Conservation (phyloP, 1,140 invertebrate genomes). For the Archegozetes longisetosus region DNA sequence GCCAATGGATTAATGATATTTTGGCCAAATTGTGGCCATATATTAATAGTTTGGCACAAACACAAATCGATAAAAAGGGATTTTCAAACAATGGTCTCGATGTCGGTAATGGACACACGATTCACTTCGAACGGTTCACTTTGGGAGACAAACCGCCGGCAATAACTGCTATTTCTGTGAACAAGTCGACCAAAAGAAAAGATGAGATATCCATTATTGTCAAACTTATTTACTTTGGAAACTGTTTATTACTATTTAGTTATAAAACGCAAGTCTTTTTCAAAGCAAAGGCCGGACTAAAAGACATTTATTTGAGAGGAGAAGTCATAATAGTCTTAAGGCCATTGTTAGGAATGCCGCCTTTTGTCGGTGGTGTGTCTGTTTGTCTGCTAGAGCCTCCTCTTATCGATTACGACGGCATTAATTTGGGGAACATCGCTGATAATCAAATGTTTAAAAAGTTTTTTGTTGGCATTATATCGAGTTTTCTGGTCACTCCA, state of each 20-base stretch:
- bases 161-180: neutral
- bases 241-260: slow-evolving; percentile 2
- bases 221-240: slow-evolving; percentile 5
- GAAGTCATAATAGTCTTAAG: neutral
- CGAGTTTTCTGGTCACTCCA: neutral
- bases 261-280: neutral
- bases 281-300: neutral
- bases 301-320: neutral
- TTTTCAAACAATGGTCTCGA: neutral
- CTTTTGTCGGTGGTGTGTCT: slow-evolving; percentile 4
- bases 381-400: slow-evolving; percentile 5
- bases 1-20: neutral
- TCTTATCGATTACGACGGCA: slow-evolving; percentile 4
- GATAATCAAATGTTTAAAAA: neutral
- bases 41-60: neutral
- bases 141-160: slow-evolving; percentile 8
- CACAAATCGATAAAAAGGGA: neutral
- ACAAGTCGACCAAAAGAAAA: neutral
- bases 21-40: slow-evolving; percentile 1
- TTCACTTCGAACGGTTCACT: slow-evolving; percentile 2
- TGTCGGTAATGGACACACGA: neutral
- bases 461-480: neutral
- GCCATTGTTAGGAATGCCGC: neutral
- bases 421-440: slow-evolving; percentile 7
- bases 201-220: slow-evolving; percentile 3